Conservation (phyloP, 2,113 vertebrate genomes). For the Glaucidium brasilianum region DNA sequence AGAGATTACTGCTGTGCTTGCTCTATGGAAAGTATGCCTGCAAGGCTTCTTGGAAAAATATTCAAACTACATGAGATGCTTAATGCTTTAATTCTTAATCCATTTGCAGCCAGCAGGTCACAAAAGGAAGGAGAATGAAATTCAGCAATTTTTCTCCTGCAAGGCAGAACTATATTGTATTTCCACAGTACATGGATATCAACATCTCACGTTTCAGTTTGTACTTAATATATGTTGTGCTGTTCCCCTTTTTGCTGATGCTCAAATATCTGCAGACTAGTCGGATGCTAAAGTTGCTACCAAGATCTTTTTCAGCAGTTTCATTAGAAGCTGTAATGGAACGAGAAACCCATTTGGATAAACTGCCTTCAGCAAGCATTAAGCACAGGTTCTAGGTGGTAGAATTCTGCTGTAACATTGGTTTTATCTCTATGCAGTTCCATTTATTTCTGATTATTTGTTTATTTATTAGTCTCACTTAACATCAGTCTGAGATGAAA, state of each 20-base stretch:
- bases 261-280: neutral
- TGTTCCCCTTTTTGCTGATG: neutral
- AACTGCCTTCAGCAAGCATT: neutral
- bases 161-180: neutral
- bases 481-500: neutral
- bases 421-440: neutral
- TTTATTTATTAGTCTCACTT: neutral
- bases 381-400: neutral
- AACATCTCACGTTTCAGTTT: neutral
- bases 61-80: neutral
- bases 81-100: neutral
- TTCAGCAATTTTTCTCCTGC: neutral
- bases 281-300: neutral
- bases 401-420: neutral
- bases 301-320: neutral
- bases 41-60: neutral
- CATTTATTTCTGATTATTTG: neutral
- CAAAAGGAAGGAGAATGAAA: neutral
- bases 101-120: neutral
- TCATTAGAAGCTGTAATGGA: neutral
- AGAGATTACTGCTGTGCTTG: neutral
- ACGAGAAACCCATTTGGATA: neutral
- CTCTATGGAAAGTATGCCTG: neutral
- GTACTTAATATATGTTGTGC: neutral
- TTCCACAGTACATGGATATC: neutral